Base-by-base conservation (phyloP, 2,797 vertebrate species). In the Poeciliopsis infans region DNA sequence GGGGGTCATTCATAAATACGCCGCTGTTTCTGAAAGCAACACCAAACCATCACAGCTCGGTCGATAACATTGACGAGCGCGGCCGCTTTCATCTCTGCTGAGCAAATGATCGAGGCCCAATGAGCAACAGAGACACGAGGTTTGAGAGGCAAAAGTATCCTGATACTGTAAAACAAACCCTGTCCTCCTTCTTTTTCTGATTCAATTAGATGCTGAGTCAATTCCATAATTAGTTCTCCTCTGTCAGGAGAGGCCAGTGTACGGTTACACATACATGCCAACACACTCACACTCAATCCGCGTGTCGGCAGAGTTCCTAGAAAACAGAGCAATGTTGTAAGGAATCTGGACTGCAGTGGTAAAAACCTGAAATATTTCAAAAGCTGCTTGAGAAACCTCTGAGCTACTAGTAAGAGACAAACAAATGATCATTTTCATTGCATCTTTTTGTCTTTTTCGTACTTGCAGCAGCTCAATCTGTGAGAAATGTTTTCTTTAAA, bases 91-190 rank as follows among this genome's bases (percentile, higher is more conserved):
- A 15, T 57, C 33, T 78, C 74, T 7, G 43, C 7, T 1, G 13
- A 59, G 77, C 25, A 47, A 51, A 41, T 43, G 33, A 80, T 68
- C 66, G 78, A 51, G 51, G 20, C 41, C 61, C 45, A 59, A 33
- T 33, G 68, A 53, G 81, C 68, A 72, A 47, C 83, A 78, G 59
- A 74, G 70, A 78, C 84, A 31, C 2, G 10, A 80, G 82, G 83
- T 79, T 84, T 49, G 49, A 79, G 79, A 74, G 57, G 66, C 82
- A 88, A 75, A 74, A 31, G 91, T 49, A 85, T 81, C 83, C 78
- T 80, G 91, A 93, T 90, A 88, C 85, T 83, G 92, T 93, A 93
- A 94, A 92, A 88, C 87, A 89, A 92, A 85, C 90, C 80, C 8
- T 75, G 88, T 76, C 81, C 90, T 89, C 75, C 72, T 89, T 79